phyloP scores from a whole-genome alignment of 2,888 invertebrate species.

The Dryobota labecula region DNA sequence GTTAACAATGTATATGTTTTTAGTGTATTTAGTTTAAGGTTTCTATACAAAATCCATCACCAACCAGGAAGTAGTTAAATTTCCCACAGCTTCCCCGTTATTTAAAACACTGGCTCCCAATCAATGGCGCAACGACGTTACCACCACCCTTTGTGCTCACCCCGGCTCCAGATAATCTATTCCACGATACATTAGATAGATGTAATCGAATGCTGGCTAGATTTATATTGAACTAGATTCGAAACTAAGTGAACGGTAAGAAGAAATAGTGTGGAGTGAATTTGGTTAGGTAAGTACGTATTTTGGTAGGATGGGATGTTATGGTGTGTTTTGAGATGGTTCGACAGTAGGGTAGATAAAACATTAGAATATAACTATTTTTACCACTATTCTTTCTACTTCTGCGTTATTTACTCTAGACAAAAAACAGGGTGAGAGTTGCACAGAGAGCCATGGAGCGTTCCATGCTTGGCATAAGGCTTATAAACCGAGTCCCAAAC shows the following conservation, averaged over 20 bases:
- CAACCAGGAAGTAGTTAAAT: constrained; percentile 3
- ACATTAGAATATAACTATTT: too few species aligned
- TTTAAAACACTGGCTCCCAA: constrained; percentile 47
- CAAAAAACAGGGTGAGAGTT: too few species aligned
- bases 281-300: constrained; percentile 8
- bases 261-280: neutral
- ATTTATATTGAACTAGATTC: constrained; percentile 71
- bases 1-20: too few species aligned
- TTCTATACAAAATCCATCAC: neutral
- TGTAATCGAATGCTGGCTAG: constrained; percentile 74
- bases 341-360: neutral
- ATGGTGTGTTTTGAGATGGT: neutral
- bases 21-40: too few species aligned
- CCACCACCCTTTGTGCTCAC: constrained; percentile 47
- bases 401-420: too few species aligned
- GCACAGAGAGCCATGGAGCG: too few species aligned
- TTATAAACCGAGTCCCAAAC: too few species aligned
- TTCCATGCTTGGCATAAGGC: too few species aligned
- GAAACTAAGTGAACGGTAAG: constrained; percentile 27
- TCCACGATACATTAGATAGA: constrained; percentile 71
- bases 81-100: constrained; percentile 9
- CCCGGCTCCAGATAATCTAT: constrained; percentile 68
- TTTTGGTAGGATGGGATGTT: neutral
- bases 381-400: too few species aligned
- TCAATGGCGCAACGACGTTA: constrained; percentile 55